phyloP scores from a whole-genome alignment of 2,888 invertebrate species.

The Troides oblongomaculatus region DNA sequence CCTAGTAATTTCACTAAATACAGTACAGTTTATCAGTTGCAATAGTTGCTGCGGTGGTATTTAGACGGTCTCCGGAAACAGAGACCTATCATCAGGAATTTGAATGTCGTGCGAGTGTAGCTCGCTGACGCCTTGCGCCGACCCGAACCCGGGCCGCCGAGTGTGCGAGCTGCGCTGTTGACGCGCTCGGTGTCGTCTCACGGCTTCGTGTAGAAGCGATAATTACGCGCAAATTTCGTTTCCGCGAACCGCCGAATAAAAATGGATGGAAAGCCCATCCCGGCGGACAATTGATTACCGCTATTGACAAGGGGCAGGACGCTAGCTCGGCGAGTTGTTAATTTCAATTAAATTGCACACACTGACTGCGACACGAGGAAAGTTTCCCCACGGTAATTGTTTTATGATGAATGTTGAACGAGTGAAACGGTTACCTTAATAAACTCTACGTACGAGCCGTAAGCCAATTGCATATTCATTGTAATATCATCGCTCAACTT shows the following conservation, averaged over 20 bases:
- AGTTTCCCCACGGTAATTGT: conserved; percentile 11
- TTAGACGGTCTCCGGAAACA: too few species aligned
- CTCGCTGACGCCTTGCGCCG: background rate
- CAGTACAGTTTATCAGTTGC: too few species aligned
- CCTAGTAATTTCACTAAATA: too few species aligned
- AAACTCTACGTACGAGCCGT: too few species aligned
- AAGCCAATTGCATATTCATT: too few species aligned
- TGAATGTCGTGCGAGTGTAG: too few species aligned
- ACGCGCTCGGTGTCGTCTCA: conserved; percentile 56
- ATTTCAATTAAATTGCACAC: conserved; percentile 23
- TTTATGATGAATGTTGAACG: conserved; percentile 10
- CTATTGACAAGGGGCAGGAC: conserved; percentile 11
- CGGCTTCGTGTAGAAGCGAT: conserved; percentile 48
- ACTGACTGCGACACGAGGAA: conserved; percentile 4
- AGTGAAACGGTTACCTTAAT: background rate
- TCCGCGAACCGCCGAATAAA: conserved; percentile 50
- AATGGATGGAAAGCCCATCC: conserved; percentile 50
- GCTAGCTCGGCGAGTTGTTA: conserved; percentile 10
- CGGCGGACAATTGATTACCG: conserved; percentile 24
- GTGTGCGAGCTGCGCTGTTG: conserved; percentile 70
- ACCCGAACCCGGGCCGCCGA: conserved; percentile 38
- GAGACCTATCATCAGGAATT: too few species aligned
- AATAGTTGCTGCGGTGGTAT: too few species aligned
- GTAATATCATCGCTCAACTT: too few species aligned
- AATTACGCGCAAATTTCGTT: conserved; percentile 71